Evolutionary conservation across 2,113 vertebrate species (phyloP), one percentile per base, ranked within the genome.

Genomic region (Xiphias gladius): DNA sequence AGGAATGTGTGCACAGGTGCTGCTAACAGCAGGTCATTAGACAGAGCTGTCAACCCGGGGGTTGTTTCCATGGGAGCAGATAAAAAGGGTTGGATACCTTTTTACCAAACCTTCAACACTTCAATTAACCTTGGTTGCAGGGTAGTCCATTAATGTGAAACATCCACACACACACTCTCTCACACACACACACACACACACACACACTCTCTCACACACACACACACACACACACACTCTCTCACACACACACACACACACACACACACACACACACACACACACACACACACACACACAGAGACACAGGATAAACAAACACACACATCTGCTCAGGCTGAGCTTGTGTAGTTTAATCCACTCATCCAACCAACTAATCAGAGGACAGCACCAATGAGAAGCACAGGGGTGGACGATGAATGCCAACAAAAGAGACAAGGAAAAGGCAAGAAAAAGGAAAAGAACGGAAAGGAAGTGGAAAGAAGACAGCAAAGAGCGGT

Each of bases 11-110:
- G 65, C 62, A 54, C 59, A 79, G 79, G 62, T 77, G 72, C 54
- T 81, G 55, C 70, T 79, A 73, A 87, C 75, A 81, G 63, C 57
- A 81, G 70, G 77, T 82, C 67, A 82, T 84, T 79, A 82, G 50
- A 84, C 43, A 50, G 63, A 80, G 75, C 69, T 75, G 72, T 65
- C 78, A 71, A 71, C 73, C 5, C 1, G 26, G 81, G 24, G 81
- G 65, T 66, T 50, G 30, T 84, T 78, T 14, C 79, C 48, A 79
- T 76, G 64, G 30, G 59, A 75, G 77, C 54, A 68, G 39, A 67
- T 69, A 39, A 43, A 48, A 50, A 10, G 43, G 35, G 64, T 55
- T 64, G 16, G 37, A 26, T 52, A 55, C 26, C 41, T 54, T 58
- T 80, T 84, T 73, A 75, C 64, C 2, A 78, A 87, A 83, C 22